Conservation (phyloP, 1,140 invertebrate genomes). For the Helicoverpa zea region DNA sequence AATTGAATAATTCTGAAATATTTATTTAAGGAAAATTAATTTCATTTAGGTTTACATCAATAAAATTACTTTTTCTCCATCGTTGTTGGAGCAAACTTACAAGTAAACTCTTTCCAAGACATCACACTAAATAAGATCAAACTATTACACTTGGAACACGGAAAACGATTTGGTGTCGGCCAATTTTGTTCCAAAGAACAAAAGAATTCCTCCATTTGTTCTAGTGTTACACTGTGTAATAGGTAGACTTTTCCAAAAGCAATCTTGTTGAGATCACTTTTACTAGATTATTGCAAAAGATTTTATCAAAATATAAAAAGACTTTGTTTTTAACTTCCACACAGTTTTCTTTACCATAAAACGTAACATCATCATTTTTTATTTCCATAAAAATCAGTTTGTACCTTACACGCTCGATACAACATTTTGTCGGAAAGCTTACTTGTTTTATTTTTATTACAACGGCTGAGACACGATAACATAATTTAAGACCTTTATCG, state of each 20-base stretch:
- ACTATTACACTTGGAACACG: too few relatives aligned
- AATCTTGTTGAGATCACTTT: too few relatives aligned
- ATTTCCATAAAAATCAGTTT: conserved; percentile 34
- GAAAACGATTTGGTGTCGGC: too few relatives aligned
- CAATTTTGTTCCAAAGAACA: too few relatives aligned
- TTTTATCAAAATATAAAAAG: neutral
- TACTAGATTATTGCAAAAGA: neutral
- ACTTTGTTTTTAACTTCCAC: neutral
- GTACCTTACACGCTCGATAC: conserved; percentile 32
- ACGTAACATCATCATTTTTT: conserved; percentile 13
- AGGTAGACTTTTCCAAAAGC: too few relatives aligned
- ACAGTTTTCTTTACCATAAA: conserved; percentile 16
- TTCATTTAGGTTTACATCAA: neutral
- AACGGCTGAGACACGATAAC: conserved; percentile 63
- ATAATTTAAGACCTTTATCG: conserved; percentile 68
- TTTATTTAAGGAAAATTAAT: too few relatives aligned
- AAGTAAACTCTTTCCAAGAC: too few relatives aligned
- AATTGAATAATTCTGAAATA: neutral
- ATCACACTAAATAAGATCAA: too few relatives aligned
- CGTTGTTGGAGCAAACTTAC: too few relatives aligned
- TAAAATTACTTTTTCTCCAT: neutral
- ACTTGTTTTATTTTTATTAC: conserved; percentile 63
- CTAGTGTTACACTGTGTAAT: too few relatives aligned
- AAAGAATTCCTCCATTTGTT: too few relatives aligned
- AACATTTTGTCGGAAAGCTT: conserved; percentile 49